Percentiles rank a stretch among this genome's conserved stretches.
These are phyloP conservation scores for Bergia sp. DNA, from an alignment of 92 coral and sea anemone genomes.

Conservation along the genomic window DNA sequence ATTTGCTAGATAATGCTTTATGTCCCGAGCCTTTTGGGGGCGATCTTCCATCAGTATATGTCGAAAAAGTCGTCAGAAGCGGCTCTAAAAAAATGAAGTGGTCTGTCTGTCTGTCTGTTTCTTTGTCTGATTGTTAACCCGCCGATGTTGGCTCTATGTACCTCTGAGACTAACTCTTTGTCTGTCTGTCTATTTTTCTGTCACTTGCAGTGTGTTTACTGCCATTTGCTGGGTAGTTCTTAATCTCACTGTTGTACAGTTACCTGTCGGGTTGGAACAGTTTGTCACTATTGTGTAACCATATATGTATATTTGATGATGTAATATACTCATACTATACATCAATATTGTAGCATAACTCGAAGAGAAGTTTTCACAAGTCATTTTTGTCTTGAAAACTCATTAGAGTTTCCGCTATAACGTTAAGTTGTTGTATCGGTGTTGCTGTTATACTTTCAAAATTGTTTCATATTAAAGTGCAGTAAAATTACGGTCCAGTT, in stretches of 20 bases:
- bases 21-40: conserved; percentile 1
- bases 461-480: neutral
- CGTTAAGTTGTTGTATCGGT: neutral
- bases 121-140: neutral
- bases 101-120: neutral
- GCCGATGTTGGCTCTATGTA: too few species aligned
- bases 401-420: neutral
- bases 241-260: neutral
- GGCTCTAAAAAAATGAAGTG: neutral
- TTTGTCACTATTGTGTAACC: neutral
- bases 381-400: neutral
- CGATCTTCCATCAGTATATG: neutral
- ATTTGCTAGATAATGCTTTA: conserved; percentile 11
- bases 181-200: neutral
- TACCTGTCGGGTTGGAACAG: neutral
- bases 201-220: neutral
- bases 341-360: neutral
- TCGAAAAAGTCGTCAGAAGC: neutral
- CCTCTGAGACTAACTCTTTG: neutral
- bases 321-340: neutral
- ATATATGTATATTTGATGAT: neutral
- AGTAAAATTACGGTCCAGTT: neutral
- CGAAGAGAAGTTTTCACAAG: conserved; percentile 10
- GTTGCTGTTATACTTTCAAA: neutral
- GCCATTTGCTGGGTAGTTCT: neutral